These are phyloP conservation scores for Rhineura floridana DNA, from an alignment of 2,113 vertebrate species.

Conservation along the genomic window DNA sequence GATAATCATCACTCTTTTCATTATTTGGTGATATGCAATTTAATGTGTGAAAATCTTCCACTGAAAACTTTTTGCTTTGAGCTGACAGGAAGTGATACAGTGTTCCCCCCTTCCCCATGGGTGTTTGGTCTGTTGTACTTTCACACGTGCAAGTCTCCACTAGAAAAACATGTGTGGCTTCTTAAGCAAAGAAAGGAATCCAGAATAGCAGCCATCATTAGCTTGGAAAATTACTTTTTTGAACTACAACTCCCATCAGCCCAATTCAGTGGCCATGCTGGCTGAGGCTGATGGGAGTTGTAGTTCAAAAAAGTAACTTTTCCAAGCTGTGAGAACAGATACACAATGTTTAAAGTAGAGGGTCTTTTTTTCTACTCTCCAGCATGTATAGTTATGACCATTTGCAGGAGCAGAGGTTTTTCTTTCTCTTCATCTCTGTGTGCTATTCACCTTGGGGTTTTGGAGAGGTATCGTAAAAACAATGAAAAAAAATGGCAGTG, in stretches of 20 bases:
- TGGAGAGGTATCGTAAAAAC: neutral
- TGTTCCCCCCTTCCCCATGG: neutral
- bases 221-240: too few relatives aligned
- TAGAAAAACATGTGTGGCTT: neutral
- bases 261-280: too few relatives aligned
- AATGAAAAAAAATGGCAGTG: neutral
- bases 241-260: too few relatives aligned
- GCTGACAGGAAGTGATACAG: neutral
- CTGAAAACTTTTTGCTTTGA: too few relatives aligned
- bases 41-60: neutral
- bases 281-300: too few relatives aligned
- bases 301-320: too few relatives aligned
- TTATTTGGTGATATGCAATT: neutral
- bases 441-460: too few relatives aligned
- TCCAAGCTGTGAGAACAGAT: neutral
- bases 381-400: neutral
- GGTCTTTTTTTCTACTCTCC: neutral
- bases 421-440: neutral
- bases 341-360: neutral
- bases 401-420: neutral
- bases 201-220: neutral
- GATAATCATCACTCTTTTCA: neutral
- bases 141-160: neutral
- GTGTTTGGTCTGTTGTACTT: neutral
- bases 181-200: neutral